Base-by-base conservation (phyloP, 1,140 invertebrate species). In the Euwallacea fornicatus region DNA sequence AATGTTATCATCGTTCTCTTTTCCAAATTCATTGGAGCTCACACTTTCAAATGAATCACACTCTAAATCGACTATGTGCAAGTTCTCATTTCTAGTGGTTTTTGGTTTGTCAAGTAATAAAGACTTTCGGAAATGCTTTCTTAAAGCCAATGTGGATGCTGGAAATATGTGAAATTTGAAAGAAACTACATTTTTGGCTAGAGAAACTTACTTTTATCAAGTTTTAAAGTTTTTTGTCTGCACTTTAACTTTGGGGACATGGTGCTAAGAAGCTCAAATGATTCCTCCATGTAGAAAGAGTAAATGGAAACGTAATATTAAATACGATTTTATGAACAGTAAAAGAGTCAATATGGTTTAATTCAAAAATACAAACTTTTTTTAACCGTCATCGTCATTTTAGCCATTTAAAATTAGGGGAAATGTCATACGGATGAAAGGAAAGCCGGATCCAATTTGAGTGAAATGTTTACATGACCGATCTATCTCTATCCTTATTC, bases 141-240 rank as follows among this genome's bases (percentile, higher is more conserved):
- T 79, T 42, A 79, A 67, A 44, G 78, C 76, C 67, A 80, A 73
- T 66, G 21, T 75, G 66, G 21, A 74, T 58, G 42, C 65, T 78
- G 75, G 21, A 78, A 78, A 58, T 46, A 60, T 33, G 21, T 33
- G 21, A 33, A 33, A 33, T 33, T 33, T 33, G 1, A 33, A 33
- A 33, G 21, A 33, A 33, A 33, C 21, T 33, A 33, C 21, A 4
- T 33, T 55, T 56, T 43, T 60, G 11, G n/a, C 13, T 58, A 33
- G 55, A 54, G n/a, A 61, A 46, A 50, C 55, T 59, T 71, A 78
- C 74, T 53, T 73, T 70, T 67, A 15, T 53, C 63, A 13, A 55
- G 65, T 73, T 70, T 74, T 33, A 73, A 54, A 21, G 58, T 62
- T 64, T 74, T 71, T 54, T 73, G 67, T 16, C 61, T 33, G 47